Percentiles rank a stretch among this genome's conserved stretches.
phyloP scores from a whole-genome alignment of 1,140 invertebrate species.

The Formica exsecta region DNA sequence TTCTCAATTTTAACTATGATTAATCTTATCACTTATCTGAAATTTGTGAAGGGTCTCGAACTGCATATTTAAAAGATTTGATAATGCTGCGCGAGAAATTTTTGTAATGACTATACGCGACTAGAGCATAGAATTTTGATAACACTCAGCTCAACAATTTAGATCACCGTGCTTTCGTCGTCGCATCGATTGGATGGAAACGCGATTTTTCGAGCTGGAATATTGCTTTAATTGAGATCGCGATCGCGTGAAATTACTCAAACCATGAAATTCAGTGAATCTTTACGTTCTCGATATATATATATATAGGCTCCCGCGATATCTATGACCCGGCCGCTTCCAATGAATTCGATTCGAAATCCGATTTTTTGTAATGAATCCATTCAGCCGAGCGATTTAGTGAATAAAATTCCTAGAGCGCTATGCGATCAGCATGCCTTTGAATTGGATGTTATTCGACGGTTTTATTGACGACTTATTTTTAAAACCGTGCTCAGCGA shows the following conservation, averaged over 20 bases:
- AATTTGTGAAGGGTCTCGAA: background rate
- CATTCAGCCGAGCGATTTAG: slow-evolving; percentile 61
- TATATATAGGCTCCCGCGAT: slow-evolving; percentile 41
- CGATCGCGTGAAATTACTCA: slow-evolving; percentile 65
- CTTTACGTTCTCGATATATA: slow-evolving; percentile 37
- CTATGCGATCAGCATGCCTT: slow-evolving; percentile 40
- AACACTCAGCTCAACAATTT: slow-evolving; percentile 32
- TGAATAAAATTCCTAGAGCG: slow-evolving; percentile 62
- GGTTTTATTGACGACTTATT: slow-evolving; percentile 52
- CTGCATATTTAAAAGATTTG: background rate
- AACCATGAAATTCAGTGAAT: slow-evolving; percentile 64
- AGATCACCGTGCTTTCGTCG: slow-evolving; percentile 25
- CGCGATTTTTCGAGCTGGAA: slow-evolving; percentile 57
- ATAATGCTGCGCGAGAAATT: background rate
- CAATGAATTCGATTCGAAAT: slow-evolving; percentile 62
- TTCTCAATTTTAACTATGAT: background rate
- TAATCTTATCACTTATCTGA: background rate
- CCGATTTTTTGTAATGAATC: slow-evolving; percentile 64
- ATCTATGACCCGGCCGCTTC: slow-evolving; percentile 42
- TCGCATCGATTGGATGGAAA: slow-evolving; percentile 28
- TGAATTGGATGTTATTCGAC: slow-evolving; percentile 29
- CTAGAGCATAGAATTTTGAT: slow-evolving; percentile 21
- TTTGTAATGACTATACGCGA: background rate
- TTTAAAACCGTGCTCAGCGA: slow-evolving; percentile 24
- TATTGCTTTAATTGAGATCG: slow-evolving; percentile 64